Base-by-base conservation (phyloP, 2,797 vertebrate genomes). In the Paramormyrops hopkinsi region DNA sequence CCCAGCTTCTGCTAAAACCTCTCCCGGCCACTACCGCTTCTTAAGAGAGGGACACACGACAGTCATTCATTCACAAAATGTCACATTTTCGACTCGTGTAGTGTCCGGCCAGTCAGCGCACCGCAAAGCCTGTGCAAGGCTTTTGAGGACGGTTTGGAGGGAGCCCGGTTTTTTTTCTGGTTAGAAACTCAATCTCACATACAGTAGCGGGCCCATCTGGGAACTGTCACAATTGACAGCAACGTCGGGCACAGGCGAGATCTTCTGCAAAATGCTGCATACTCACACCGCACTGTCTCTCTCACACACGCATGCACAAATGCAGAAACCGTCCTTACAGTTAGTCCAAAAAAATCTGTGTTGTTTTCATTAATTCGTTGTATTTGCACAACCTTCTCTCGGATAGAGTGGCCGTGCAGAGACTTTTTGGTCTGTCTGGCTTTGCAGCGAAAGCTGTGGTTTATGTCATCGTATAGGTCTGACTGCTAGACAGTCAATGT, bases 161-260 rank as follows among this genome's bases (percentile, higher is more conserved):
- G 94, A 94, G 94, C 93, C 94, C 92, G 93, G 92, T 93, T 95
- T 96, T 84, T 85, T 87, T 91, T 96, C 95, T 95, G 94, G 94
- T 94, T 95, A 95, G 97, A 97, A 97, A 97, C 96, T 96, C 96
- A 97, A 97, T 97, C 97, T 96, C 96, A 96, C 95, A 95, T 96
- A 97, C 97, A 97, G 97, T 97, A 97, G 97, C 97, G 94, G 93
- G 93, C 93, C 95, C 95, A 94, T 96, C 97, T 97, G 97, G 96
- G 95, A 96, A 97, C 95, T 96, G 96, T 97, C 97, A 97, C 95
- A 85, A 93, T 95, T 97, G 97, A 97, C 97, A 97, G 96, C 96
- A 95, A 93, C 94, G 93, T 94, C 92, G 96, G 96, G 96, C 96
- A 96, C 95, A 93, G 95, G 94, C 93, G 92, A 92, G 96, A 95